phyloP scores from a whole-genome alignment of 2,888 invertebrate genomes.

The Phyllotreta cruciferae region DNA sequence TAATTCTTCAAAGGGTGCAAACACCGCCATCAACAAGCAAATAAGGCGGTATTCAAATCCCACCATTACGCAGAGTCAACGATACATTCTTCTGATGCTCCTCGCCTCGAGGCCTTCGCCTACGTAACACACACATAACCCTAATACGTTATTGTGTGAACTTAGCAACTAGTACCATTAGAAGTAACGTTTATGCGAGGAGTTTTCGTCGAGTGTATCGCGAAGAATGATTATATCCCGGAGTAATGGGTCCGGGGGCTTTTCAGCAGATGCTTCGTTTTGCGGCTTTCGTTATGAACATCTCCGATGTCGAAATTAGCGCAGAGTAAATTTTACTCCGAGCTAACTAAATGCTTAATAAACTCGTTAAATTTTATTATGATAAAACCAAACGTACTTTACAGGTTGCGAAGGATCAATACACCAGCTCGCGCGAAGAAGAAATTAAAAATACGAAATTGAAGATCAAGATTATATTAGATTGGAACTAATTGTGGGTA shows the following conservation, averaged over 20 bases:
- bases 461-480: too few relatives aligned
- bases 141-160: conserved; percentile 3
- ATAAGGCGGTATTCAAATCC: conserved; percentile 26
- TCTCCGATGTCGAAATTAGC: conserved; percentile 16
- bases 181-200: conserved; percentile 15
- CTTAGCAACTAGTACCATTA: conserved; percentile 18
- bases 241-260: conserved; percentile 17
- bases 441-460: too few relatives aligned
- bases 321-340: conserved; percentile 18
- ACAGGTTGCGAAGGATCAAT: too few relatives aligned
- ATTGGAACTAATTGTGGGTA: too few relatives aligned
- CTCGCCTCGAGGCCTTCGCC: conserved; percentile 7
- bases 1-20: conserved; percentile 40
- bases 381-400: too few relatives aligned
- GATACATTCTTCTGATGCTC: conserved; percentile 14
- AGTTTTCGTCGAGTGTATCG: conserved; percentile 24
- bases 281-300: conserved; percentile 15
- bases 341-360: conserved; percentile 14
- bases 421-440: too few relatives aligned
- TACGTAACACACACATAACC: conserved; percentile 8
- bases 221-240: conserved; percentile 20
- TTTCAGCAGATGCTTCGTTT: conserved; percentile 19
- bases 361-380: conserved; percentile 10
- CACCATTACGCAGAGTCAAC: conserved; percentile 19
- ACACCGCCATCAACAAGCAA: conserved; percentile 17